Conservation (phyloP, 2,888 invertebrate species). For the Carabus problematicus region DNA sequence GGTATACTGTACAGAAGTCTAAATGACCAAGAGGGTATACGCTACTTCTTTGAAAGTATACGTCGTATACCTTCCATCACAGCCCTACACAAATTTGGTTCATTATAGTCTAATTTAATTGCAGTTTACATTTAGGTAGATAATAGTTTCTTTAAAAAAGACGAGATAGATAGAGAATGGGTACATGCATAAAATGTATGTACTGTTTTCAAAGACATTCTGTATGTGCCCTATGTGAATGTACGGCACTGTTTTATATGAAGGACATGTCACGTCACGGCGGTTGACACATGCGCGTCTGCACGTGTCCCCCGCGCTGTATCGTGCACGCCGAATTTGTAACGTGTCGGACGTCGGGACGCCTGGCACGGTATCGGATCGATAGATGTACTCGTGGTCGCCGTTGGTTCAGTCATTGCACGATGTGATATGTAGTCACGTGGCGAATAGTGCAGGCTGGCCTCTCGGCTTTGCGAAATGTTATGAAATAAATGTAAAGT, state of each 20-base stretch:
- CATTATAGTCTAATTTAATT: too few species aligned
- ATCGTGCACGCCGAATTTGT: background rate
- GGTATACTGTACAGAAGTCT: too few species aligned
- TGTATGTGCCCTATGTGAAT: too few species aligned
- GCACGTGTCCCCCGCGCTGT: too few species aligned
- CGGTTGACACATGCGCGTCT: background rate
- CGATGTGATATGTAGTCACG: slow-evolving; percentile 19
- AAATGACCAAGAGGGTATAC: too few species aligned
- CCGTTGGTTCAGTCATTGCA: background rate
- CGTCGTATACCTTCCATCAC: background rate
- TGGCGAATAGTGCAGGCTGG: slow-evolving; percentile 17
- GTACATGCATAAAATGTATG: too few species aligned
- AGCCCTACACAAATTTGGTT: background rate
- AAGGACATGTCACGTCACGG: background rate
- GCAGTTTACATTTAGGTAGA: too few species aligned
- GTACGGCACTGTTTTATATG: too few species aligned
- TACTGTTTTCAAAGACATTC: too few species aligned
- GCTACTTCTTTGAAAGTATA: too few species aligned
- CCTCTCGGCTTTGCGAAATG: slow-evolving; percentile 28
- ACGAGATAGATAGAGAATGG: too few species aligned
- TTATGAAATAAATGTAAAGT: slow-evolving; percentile 22
- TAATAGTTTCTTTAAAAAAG: too few species aligned
- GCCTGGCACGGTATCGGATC: slow-evolving; percentile 10
- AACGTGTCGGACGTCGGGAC: slow-evolving; percentile 10
- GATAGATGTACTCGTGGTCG: slow-evolving; percentile 16